Base-by-base conservation (phyloP, 2,797 vertebrate genomes). In the Esox masquinongy region DNA sequence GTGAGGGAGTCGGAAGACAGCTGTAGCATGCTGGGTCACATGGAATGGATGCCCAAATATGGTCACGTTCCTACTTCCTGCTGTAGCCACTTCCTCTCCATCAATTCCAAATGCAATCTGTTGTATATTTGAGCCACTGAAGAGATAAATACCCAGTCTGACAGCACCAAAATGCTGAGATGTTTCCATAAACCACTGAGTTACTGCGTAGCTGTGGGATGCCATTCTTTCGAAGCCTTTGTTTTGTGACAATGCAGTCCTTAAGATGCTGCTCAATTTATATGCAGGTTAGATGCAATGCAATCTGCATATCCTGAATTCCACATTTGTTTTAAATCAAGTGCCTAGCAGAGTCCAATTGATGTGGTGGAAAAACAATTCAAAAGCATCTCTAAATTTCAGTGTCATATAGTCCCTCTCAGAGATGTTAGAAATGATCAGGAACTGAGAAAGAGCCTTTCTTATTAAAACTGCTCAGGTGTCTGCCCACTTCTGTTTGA, bases 1-100 rank as follows among this genome's bases (percentile, higher is more conserved):
- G 68, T 26, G 19, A 69, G 51, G 70, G 49, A 22, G 43, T 51
- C 26, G 24, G 49, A 53, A 53, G 49, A 71, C 68, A 51, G 68
- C 16, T 36, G 39, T 43, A 69, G 24, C 39, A 47, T 2, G 49
- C 43, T 50, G 24, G 47, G 49, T 47, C n/a, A 19, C 26, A 67
- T 67, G 69, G 24, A 24, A 16, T 31, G 26, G 29, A 16, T 17
- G 34, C 31, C 66, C 66, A 68, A 68, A 68, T 68, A 68, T 68
- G 66, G 66, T 64, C 61, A 64, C 36, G 36, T 39, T 39, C 36
- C 36, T 5, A n/a, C 53, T 8, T 9, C 19, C 64, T 67, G 16
- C 64, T 31, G 64, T 9, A 43, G 34, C 9, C 17, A 36, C 67
- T 36, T 39, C 67, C 67, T 39, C 17, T 36, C 53, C 36, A 68